These are phyloP conservation scores for Vulpes lagopus DNA, from an alignment of 2,113 vertebrate species.

Conservation along the genomic window DNA sequence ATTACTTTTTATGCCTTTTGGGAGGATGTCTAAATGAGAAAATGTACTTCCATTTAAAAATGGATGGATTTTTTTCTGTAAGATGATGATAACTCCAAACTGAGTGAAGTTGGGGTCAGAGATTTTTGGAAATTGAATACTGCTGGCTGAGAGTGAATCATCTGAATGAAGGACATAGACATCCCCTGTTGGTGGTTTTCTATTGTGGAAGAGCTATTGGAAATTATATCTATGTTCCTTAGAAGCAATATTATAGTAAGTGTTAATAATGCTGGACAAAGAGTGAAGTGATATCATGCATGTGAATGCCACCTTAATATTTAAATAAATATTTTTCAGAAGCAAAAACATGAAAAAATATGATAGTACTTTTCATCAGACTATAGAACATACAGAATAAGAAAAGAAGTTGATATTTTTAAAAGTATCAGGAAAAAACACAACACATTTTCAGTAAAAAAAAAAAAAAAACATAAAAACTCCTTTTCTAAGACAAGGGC, in stretches of 20 bases:
- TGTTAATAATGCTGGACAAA: background rate
- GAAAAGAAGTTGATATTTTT: conserved; percentile 68
- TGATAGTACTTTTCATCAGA: conserved; percentile 15
- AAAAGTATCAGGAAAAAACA: background rate
- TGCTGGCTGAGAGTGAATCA: background rate
- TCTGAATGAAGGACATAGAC: conserved; percentile 10
- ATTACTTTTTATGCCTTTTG: conserved; percentile 83
- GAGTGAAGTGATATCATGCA: background rate
- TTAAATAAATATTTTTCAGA: conserved; percentile 78
- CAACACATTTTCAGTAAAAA: conserved; percentile 71
- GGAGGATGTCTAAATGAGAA: conserved; percentile 81
- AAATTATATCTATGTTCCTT: conserved; percentile 59
- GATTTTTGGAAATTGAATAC: conserved; percentile 16
- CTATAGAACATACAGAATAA: conserved; percentile 57
- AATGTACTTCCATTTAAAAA: conserved; percentile 78
- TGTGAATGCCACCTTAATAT: conserved; percentile 66
- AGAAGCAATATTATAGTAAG: conserved; percentile 8
- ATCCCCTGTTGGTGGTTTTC: background rate
- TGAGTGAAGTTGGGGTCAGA: background rate
- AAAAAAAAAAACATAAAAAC: too few species aligned
- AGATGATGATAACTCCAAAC: background rate
- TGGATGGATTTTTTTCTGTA: conserved; percentile 58
- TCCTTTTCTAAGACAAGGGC: conserved; percentile 57
- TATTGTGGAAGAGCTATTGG: conserved; percentile 48
- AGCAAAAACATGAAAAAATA: conserved; percentile 64